Conservation (phyloP, 2,113 vertebrate species). For the Salvelinus alpinus region DNA sequence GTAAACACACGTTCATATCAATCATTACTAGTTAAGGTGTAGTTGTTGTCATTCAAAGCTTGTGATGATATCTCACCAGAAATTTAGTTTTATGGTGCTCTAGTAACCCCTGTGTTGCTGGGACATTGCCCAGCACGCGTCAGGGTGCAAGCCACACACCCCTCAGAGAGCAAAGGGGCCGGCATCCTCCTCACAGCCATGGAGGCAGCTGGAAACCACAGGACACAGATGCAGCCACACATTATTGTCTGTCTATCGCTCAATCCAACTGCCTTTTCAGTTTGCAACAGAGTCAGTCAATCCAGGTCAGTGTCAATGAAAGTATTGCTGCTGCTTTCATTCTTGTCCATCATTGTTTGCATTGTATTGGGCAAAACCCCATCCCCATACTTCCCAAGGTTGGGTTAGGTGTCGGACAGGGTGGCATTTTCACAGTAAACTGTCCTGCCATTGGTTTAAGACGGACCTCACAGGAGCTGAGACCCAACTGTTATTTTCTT, state of each 20-base stretch:
- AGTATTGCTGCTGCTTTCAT: conserved; percentile 34
- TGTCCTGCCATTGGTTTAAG: conserved; percentile 58
- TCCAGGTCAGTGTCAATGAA: conserved; percentile 25
- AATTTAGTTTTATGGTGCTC: conserved; percentile 15
- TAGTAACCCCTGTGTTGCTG: conserved; percentile 26
- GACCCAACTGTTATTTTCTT: conserved; percentile 71
- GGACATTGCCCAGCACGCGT: conserved; percentile 13
- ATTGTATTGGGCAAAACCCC: conserved; percentile 1
- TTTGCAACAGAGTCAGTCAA: conserved; percentile 51
- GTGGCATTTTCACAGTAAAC: conserved; percentile 43
- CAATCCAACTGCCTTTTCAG: conserved; percentile 46
- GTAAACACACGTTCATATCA: conserved; percentile 72
- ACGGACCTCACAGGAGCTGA: conserved; percentile 67
- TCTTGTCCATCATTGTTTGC: conserved; percentile 13
- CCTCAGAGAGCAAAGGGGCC: conserved; percentile 20
- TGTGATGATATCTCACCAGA: conserved; percentile 32
- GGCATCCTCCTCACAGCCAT: conserved; percentile 26
- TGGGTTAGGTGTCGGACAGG: conserved; percentile 22
- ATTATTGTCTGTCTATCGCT: conserved; percentile 30
- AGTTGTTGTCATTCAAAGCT: conserved; percentile 38
- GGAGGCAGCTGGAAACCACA: conserved; percentile 17
- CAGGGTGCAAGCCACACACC: conserved; percentile 19
- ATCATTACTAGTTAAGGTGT: conserved; percentile 33
- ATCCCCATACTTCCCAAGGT: conserved; percentile 37
- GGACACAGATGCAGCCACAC: conserved; percentile 40